Evolutionary conservation across 1,140 invertebrate genomes (phyloP).

Genomic region (Akabosia matsudoensis): DNA sequence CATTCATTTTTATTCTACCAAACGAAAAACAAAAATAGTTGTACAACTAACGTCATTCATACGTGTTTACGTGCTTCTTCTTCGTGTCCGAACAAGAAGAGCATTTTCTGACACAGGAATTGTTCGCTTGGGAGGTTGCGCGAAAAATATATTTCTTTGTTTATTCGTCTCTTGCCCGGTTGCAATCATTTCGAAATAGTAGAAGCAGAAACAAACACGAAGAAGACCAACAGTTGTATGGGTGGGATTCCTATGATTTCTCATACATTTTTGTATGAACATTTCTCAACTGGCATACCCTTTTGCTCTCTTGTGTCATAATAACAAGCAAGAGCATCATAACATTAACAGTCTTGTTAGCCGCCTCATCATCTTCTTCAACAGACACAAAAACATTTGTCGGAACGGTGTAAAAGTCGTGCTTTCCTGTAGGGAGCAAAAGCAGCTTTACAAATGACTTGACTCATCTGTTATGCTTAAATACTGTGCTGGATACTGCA

Average conservation of each 20-base stretch:
- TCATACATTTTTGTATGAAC: too few species aligned
- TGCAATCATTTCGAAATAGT: not conserved
- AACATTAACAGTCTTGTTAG: constrained; percentile 25
- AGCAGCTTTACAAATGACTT: constrained; percentile 14
- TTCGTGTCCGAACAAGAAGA: not conserved
- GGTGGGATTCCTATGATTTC: too few species aligned
- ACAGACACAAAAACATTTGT: not conserved
- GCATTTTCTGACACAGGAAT: not conserved
- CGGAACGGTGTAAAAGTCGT: not conserved
- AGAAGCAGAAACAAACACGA: not conserved
- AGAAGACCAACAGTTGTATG: not conserved
- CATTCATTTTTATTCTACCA: not conserved
- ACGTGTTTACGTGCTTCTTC: too few species aligned
- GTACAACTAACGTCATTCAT: not conserved
- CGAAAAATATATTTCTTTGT: not conserved
- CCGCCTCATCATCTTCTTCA: not conserved
- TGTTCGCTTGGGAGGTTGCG: not conserved
- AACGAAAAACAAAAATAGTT: not conserved
- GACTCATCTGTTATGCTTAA: not conserved
- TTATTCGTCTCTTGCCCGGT: not conserved
- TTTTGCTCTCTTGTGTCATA: constrained; percentile 22
- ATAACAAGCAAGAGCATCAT: constrained; percentile 18
- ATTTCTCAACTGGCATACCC: not conserved
- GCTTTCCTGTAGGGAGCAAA: not conserved
- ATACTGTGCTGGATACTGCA: not conserved